These are phyloP conservation scores for Sepioteuthis lessoniana DNA, from an alignment of 2,888 invertebrate genomes.

Conservation along the genomic window DNA sequence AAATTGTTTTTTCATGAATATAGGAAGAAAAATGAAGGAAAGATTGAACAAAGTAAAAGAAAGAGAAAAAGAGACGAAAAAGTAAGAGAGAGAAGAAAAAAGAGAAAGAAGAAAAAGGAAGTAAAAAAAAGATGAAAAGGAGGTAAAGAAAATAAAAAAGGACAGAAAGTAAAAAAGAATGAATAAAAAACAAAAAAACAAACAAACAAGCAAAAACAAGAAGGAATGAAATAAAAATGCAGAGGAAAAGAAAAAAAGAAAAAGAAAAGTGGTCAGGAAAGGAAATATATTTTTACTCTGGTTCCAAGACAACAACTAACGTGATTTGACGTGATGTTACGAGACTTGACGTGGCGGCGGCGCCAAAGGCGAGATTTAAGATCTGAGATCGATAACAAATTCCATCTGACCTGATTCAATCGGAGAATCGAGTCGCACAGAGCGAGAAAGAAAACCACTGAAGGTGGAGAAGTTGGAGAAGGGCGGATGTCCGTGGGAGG, in stretches of 20 bases:
- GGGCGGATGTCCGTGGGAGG: background rate
- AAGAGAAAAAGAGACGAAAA: background rate
- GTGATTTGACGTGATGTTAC: slow-evolving; percentile 33
- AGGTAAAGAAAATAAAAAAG: background rate
- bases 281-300: background rate
- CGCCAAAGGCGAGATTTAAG: background rate
- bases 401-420: slow-evolving; percentile 2
- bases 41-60: background rate
- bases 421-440: background rate
- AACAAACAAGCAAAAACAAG: background rate
- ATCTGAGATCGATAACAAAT: slow-evolving; percentile 21
- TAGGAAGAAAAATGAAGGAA: background rate
- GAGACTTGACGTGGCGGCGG: slow-evolving; percentile 14
- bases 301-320: background rate
- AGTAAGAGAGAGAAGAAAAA: background rate
- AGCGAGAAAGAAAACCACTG: background rate
- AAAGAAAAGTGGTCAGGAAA: background rate
- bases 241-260: background rate
- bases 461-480: background rate
- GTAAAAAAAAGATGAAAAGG: background rate
- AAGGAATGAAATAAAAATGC: background rate
- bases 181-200: no score
- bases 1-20: no score
- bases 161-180: no score
- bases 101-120: background rate